These are phyloP conservation scores for Marisa cornuarietis DNA, from an alignment of 1,140 invertebrate genomes.

Conservation along the genomic window DNA sequence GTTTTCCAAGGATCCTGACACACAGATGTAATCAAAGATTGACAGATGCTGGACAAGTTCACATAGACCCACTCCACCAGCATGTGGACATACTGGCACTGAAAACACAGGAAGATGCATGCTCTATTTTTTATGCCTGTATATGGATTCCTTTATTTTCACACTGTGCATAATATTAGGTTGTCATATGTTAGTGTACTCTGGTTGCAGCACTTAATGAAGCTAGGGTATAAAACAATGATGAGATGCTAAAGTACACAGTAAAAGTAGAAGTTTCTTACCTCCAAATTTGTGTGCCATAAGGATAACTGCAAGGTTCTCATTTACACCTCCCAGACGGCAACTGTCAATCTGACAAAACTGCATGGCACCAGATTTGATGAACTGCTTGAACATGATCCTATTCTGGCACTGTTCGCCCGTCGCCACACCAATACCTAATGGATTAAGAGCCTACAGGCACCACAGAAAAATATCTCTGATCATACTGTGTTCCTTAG, in stretches of 20 bases:
- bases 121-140: no score
- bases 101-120: constrained; percentile 41
- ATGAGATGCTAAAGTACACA: not conserved
- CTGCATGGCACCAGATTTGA: constrained; percentile 81
- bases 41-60: constrained; percentile 93
- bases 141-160: no score
- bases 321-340: constrained; percentile 87
- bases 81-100: constrained; percentile 94
- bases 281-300: constrained; percentile 78
- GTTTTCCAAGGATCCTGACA: constrained; percentile 77
- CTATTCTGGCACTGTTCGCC: constrained; percentile 92
- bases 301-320: constrained; percentile 86
- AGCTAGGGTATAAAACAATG: no score
- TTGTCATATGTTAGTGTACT: no score
- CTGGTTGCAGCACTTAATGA: no score
- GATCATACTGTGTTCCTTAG: no score
- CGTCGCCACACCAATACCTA: constrained; percentile 85
- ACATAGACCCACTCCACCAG: constrained; percentile 90
- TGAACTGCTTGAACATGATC: constrained; percentile 91
- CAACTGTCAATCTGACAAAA: constrained; percentile 92
- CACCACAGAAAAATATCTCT: not conserved
- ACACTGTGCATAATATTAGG: no score
- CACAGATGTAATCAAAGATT: constrained; percentile 84
- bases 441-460: constrained; percentile 71
- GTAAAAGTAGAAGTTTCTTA: constrained; percentile 38